Conservation (phyloP, 2,797 vertebrate species). For the Hozukius guyotensis region DNA sequence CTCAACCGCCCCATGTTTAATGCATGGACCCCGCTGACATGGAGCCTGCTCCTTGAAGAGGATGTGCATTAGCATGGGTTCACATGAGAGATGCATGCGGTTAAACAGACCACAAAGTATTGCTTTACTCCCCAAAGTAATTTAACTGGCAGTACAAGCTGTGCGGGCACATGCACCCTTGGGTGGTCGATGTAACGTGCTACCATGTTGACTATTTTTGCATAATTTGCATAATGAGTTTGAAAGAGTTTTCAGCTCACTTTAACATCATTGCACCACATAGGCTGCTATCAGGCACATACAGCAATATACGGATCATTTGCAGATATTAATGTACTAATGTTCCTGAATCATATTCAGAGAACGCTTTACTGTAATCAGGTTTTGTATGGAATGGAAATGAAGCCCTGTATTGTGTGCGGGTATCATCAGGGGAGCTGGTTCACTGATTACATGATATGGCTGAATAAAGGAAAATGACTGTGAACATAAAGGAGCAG, state of each 20-base stretch:
- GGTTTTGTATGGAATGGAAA: constrained; percentile 5
- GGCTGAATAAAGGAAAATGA: neutral
- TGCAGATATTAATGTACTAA: neutral
- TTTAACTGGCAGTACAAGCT: constrained; percentile 5
- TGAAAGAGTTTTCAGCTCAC: neutral
- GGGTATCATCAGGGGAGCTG: neutral
- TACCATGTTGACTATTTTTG: constrained; percentile 12
- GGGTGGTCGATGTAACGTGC: neutral
- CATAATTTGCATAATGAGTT: constrained; percentile 10
- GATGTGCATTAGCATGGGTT: constrained; percentile 39
- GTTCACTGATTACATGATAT: constrained; percentile 6
- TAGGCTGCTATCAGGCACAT: neutral
- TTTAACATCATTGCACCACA: neutral
- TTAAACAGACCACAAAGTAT: constrained; percentile 19
- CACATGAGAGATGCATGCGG: constrained; percentile 33
- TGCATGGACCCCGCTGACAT: constrained; percentile 45
- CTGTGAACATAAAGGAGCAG: neutral
- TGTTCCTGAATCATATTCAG: neutral
- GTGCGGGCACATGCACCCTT: neutral
- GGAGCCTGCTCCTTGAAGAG: constrained; percentile 23
- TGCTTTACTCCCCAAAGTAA: constrained; percentile 24
- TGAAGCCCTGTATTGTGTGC: neutral
- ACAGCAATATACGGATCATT: neutral
- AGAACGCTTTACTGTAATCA: neutral
- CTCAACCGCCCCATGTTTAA: constrained; percentile 54